Evolutionary conservation across 2,113 vertebrate genomes (phyloP).

Genomic region (Greenwoodochromis staneri): DNA sequence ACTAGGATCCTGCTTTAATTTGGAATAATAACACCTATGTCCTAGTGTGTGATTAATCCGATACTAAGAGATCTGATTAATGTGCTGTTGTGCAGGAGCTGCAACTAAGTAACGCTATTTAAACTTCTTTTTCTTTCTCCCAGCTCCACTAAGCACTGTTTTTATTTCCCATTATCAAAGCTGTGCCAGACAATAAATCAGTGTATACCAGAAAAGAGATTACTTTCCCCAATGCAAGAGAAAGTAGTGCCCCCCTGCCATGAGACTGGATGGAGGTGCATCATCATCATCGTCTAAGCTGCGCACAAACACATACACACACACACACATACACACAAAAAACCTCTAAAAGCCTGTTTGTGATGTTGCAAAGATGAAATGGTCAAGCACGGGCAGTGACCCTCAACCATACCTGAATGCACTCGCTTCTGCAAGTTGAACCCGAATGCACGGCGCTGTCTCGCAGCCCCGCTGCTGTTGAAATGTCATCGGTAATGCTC

Average conservation of each 20-base stretch:
- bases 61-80: conserved; percentile 17
- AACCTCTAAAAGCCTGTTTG: conserved; percentile 2
- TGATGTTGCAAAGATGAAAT: conserved; percentile 16
- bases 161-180: conserved; percentile 38
- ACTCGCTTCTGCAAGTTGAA: neutral
- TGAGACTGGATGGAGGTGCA: neutral
- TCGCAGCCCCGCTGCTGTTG: neutral
- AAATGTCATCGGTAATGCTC: conserved; percentile 37
- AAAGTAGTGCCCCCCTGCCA: neutral
- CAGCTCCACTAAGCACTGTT: conserved; percentile 7
- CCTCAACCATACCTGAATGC: neutral
- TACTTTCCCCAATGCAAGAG: neutral
- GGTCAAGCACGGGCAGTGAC: conserved; percentile 29
- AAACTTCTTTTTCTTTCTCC: conserved; percentile 24
- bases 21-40: conserved; percentile 3
- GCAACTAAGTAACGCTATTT: conserved; percentile 14
- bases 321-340: neutral
- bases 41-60: neutral
- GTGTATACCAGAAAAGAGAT: neutral
- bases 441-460: neutral
- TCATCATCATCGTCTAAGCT: neutral
- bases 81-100: conserved; percentile 25
- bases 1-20: conserved; percentile 4
- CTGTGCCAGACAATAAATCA: conserved; percentile 36
- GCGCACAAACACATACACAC: neutral